Base-by-base conservation (phyloP, 2,888 invertebrate genomes). In the Morpho helenor region DNA sequence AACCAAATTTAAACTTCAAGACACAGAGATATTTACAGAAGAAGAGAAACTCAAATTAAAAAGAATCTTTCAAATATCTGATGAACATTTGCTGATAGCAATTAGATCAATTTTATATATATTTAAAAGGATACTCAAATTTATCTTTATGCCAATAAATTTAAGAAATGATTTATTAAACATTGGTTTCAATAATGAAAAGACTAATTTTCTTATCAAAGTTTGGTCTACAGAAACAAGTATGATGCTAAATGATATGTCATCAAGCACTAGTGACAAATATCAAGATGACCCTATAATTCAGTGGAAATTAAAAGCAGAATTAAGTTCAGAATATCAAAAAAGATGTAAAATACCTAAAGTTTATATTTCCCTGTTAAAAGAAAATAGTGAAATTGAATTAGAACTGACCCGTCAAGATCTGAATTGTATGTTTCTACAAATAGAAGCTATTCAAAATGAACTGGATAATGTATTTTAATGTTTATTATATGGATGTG, bases 371-470 rank as follows among this genome's bases (percentile, higher is more conserved):
- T 71, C 75, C 51, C 61, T 68, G 48, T 66, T 66, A 52, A 69
- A 74, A 53, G 71, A 69, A 41, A 66, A 70, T 60, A 72, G 77
- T 60, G 42, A 56, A 23, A 72, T 73, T 52, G 84, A 87, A 68
- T 72, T 88, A 53, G 90, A 90, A 76, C 62, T 87, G 16, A 81
- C 82, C n/a, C 88, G 86, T 70, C 65, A 81, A 16, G 88, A 89
- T 66, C 69, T 89, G 7, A 79, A 89, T 70, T 79, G 83, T 47
- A 70, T 87, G 59, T 90, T 82, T 70, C 69, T 88, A 9, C 87
- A 89, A 68, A 78, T 88, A 73, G 90, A 89, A 71, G 76, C 80
- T 1, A 78, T 89, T 57, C 89, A 90, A 70, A 85, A 79, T 79
- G 88, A 89, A 72, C 71, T 90, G 60, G 90, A 90, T 74, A 83